phyloP scores from a whole-genome alignment of 2,113 vertebrate species.

The Amphilophus citrinellus region DNA sequence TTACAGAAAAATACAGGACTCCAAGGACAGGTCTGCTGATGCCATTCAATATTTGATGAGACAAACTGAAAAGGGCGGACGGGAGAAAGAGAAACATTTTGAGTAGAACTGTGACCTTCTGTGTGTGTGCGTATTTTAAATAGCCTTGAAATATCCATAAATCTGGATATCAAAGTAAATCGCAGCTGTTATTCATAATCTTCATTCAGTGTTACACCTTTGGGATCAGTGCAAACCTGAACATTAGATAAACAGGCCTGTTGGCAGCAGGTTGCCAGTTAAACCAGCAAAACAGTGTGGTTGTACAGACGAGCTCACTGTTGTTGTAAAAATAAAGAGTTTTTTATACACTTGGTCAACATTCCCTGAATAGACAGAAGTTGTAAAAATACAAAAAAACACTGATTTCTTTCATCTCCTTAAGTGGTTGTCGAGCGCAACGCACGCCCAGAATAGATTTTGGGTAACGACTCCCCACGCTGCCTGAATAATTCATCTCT shows the following conservation, averaged over 20 bases:
- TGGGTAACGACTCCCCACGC: constrained; percentile 63
- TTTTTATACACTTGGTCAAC: constrained; percentile 29
- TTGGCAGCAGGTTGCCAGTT: constrained; percentile 21
- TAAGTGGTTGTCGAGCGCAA: constrained; percentile 63
- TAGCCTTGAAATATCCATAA: background rate
- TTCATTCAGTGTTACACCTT: background rate
- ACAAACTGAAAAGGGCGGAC: background rate
- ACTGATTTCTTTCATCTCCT: constrained; percentile 63
- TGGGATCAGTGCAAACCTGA: constrained; percentile 3
- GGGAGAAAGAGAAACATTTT: background rate
- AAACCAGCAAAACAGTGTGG: constrained; percentile 35
- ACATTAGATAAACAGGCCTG: constrained; percentile 15
- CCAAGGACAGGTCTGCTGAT: background rate
- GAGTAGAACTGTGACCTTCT: background rate
- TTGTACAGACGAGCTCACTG: background rate
- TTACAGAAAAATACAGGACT: background rate
- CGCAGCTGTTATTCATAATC: background rate
- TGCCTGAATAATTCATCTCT: constrained; percentile 68
- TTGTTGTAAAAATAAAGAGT: constrained; percentile 12
- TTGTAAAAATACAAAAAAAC: constrained; percentile 34
- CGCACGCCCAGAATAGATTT: constrained; percentile 61
- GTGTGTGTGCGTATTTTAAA: background rate
- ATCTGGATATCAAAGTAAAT: background rate
- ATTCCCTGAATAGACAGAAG: constrained; percentile 47
- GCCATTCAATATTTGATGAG: constrained; percentile 3